A percentile compares a stretch with the other conserved stretches of the same genome.
Evolutionary conservation across 1,140 invertebrate genomes (phyloP).

Genomic region (Armadillidium nasatum): DNA sequence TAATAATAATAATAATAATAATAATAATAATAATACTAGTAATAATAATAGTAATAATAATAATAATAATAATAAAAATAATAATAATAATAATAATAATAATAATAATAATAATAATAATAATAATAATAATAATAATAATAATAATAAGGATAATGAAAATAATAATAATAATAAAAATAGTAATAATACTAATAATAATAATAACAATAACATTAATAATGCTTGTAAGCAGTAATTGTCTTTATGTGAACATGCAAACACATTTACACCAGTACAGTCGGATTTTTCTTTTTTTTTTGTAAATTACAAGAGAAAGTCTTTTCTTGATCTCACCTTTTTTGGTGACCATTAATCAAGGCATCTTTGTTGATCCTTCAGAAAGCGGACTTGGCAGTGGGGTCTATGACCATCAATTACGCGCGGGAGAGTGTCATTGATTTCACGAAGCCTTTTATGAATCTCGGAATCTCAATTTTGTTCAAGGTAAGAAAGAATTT

Average conservation of each 20-base stretch:
- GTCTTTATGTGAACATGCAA: neutral
- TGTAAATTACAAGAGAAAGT: neutral
- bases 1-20: too few relatives aligned
- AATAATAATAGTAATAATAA: too few relatives aligned
- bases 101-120: too few relatives aligned
- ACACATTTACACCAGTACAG: neutral
- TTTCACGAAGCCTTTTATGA: conserved; percentile 91
- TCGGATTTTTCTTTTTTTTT: neutral
- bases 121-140: too few relatives aligned
- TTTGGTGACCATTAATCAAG: too few relatives aligned
- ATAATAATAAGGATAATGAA: too few relatives aligned
- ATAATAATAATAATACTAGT: too few relatives aligned
- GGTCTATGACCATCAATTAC: conserved; percentile 90
- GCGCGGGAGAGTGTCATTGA: conserved; percentile 89
- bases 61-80: too few relatives aligned
- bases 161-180: too few relatives aligned
- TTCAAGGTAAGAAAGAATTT: conserved; percentile 64
- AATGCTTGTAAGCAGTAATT: neutral
- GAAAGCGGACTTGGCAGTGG: conserved; percentile 85
- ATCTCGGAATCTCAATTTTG: conserved; percentile 78
- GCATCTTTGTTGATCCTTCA: conserved; percentile 51
- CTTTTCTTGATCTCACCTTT: too few relatives aligned
- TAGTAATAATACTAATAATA: neutral
- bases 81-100: too few relatives aligned
- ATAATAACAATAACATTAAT: conserved; percentile 21